Base-by-base conservation (phyloP, 2,888 invertebrate genomes). In the Stegophylla sp. region DNA sequence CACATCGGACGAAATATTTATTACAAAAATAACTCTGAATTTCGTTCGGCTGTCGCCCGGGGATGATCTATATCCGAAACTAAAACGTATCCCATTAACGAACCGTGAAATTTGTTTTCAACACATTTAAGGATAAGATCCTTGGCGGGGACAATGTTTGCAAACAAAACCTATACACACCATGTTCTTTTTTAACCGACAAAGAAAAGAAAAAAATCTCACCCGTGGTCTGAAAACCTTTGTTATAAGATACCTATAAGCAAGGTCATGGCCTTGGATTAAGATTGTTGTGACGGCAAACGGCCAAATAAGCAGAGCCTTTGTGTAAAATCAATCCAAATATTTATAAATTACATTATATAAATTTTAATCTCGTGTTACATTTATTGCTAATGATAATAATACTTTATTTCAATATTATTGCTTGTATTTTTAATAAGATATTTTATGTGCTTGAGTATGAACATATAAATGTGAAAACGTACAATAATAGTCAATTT, bases 81-180 rank as follows among this genome's bases (percentile, higher is more conserved):
- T 43, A 48, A 77, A 74, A 77, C 59, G 76, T 67, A 51, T 41
- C 67, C 59, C 48, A 59, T 48, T 77, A 79, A 79, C 79, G 51
- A 48, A 79, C 79, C 79, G 61, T 79, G 71, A 79, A 79, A 79
- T 79, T 79, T 79, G 79, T 79, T 71, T 79, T 79, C 69, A 51
- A 61, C 79, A 69, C 75, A n/a, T n/a, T 66, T 43, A 53, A 48
- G 51, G 51, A 41, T 7, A 26, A 48, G 28, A 48, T 28, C 34
- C 34, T 13, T 28, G 20, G n/a, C 17, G 51, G 51, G 34, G 15
- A 51, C 63, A 26, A 53, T 75, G 75, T 75, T 75, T 75, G 75
- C 75, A 75, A 75, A 75, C 64, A 75, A 75, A 66, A 66, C 23
- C n/a, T 34, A 7, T 34, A 34, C 34, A 34, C 23, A 23, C 45